Evolutionary conservation across 2,888 invertebrate species (phyloP).

Genomic region (Encarsia formosa): DNA sequence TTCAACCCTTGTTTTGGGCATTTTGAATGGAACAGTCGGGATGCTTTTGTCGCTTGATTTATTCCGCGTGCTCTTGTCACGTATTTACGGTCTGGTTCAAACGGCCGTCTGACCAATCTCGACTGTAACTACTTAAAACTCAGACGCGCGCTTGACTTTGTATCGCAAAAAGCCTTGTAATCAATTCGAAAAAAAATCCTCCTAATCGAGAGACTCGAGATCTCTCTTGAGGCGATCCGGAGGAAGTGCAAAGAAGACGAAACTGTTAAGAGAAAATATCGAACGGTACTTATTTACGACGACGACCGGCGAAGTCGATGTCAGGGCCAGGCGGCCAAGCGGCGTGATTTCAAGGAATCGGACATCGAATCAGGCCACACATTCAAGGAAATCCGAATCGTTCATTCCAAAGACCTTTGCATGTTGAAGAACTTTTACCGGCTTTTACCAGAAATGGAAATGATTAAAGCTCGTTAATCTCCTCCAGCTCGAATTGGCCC

Average conservation of each 20-base stretch:
- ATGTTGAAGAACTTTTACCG: too few relatives aligned
- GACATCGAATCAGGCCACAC: conserved; percentile 29
- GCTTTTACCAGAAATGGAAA: too few relatives aligned
- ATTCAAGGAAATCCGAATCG: conserved; percentile 30
- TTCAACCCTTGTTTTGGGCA: too few relatives aligned
- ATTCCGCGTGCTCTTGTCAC: too few relatives aligned
- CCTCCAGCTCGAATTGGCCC: background rate
- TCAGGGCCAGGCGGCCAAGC: conserved; percentile 24
- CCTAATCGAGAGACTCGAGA: background rate
- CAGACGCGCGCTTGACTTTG: too few relatives aligned
- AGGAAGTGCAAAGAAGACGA: conserved; percentile 9
- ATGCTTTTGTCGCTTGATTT: too few relatives aligned
- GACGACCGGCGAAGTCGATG: conserved; percentile 15
- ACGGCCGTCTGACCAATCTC: background rate
- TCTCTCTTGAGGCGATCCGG: background rate
- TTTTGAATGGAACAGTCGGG: too few relatives aligned
- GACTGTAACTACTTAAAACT: background rate
- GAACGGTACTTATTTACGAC: conserved; percentile 24
- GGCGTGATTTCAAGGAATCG: conserved; percentile 26
- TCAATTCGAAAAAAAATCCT: background rate
- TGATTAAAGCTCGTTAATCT: too few relatives aligned
- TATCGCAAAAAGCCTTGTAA: too few relatives aligned
- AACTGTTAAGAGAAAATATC: conserved; percentile 18
- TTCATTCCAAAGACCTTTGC: too few relatives aligned
- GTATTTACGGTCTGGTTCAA: too few relatives aligned